Percentiles rank a stretch among this genome's conserved stretches.
These are phyloP conservation scores for Onthophagus taurus DNA, from an alignment of 1,140 invertebrate species.

Conservation along the genomic window DNA sequence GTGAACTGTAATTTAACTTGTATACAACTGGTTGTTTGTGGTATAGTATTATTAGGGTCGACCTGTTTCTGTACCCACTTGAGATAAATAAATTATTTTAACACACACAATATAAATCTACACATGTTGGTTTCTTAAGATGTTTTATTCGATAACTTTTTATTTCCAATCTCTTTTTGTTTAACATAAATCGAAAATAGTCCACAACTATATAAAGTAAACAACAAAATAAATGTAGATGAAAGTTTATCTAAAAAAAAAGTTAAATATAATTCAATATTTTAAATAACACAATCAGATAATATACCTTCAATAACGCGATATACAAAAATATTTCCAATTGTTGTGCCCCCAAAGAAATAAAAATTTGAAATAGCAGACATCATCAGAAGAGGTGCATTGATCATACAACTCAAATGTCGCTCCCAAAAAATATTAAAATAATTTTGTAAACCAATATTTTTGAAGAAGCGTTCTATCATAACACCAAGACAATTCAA, in stretches of 20 bases:
- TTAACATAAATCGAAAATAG: conserved; percentile 6
- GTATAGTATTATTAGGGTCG: too few species aligned
- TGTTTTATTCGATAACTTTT: too few species aligned
- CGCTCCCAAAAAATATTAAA: conserved; percentile 25
- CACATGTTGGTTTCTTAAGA: too few species aligned
- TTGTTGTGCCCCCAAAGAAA: conserved; percentile 65
- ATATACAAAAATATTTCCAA: conserved; percentile 55
- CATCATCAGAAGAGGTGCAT: conserved; percentile 61
- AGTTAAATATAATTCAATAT: not conserved
- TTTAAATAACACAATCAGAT: not conserved
- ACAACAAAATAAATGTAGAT: not conserved
- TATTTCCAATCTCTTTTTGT: conserved; percentile 1
- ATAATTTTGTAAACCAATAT: conserved; percentile 32
- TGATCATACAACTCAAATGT: conserved; percentile 55
- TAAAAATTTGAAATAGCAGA: conserved; percentile 79
- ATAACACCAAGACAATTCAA: conserved; percentile 72
- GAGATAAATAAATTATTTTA: too few species aligned
- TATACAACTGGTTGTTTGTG: too few species aligned
- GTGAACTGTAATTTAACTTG: too few species aligned
- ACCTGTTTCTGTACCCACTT: too few species aligned
- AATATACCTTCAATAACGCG: conserved; percentile 33
- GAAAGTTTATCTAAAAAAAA: not conserved
- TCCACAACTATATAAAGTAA: conserved; percentile 7
- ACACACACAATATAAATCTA: too few species aligned
- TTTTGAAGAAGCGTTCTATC: conserved; percentile 46